Base-by-base conservation (phyloP, 2,888 invertebrate genomes). In the Rhagonycha lutea region DNA sequence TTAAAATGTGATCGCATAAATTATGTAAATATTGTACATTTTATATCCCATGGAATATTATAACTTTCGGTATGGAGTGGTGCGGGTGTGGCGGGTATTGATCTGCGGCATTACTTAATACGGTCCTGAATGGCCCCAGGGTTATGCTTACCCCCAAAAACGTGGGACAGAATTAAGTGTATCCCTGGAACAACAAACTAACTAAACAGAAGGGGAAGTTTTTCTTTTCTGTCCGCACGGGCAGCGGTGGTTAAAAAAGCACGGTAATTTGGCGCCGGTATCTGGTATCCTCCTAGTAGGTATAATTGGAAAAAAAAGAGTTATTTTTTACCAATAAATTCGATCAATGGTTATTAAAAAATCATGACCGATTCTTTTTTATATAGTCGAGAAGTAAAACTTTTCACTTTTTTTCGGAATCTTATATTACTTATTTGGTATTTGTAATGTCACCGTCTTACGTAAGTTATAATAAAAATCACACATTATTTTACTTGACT, bases 91-190 rank as follows among this genome's bases (percentile, higher is more conserved):
- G 76, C 73, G 68, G 28, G 14, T 76, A 76, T 76, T 29, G 76
- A 76, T 76, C 73, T 65, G 61, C 65, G 67, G 47, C 73, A 63
- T 69, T 61, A 75, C 75, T 76, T 28, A 76, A 70, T 76, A 73
- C 76, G 76, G 76, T 14, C 76, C 76, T 76, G 76, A 72, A 70
- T 71, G 68, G 76, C 76, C 76, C 73, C 73, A 63, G 73, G 76
- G 73, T 73, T 47, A 47, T 26, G 67, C 68, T 47, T 70, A 73
- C 73, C 73, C 76, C 76, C 18, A 65, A 70, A 73, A 73, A 76
- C 70, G 73, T 73, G 73, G 73, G 70, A 68, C 69, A 29, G 73
- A 68, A 73, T 73, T 76, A 76, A 76, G 73, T 73, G 76, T 76
- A 73, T 76, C 73, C 61, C 68, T 76, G 47, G 68, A 76, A 76